Base-by-base conservation (phyloP, 2,888 invertebrate species). In the Parnassius apollo region DNA sequence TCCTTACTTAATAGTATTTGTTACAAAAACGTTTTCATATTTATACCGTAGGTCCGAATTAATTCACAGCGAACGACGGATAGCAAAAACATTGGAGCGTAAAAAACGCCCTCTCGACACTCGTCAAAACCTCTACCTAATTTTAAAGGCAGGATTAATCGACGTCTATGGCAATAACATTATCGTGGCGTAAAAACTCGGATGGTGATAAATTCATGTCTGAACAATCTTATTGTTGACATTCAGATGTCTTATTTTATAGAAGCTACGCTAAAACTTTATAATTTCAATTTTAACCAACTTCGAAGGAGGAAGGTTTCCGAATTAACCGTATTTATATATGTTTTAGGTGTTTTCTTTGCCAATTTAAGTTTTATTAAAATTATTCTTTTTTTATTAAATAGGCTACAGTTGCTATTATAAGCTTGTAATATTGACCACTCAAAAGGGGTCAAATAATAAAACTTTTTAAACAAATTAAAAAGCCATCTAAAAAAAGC, bases 91-190 rank as follows among this genome's bases (percentile, higher is more conserved):
- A 67, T 65, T 64, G 66, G 57, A 57, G 62, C 67, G 64, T 53
- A 60, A 68, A 68, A 65, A 66, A 57, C 60, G 50, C 58, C 63
- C 62, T 13, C 57, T 9, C 18, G 57, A 49, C 44, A 44, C 58
- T 62, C 66, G 59, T 59, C 60, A 57, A 58, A 62, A 60, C 64
- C 54, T 61, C 59, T 13, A 55, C 60, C 66, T 68, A 64, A 65
- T 67, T 70, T 66, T 65, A 54, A 59, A 65, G 71, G 68, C 71
- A 66, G 74, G 69, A 75, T 75, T 77, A 76, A 78, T 77, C 72
- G 75, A 72, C 71, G 56, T 56, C 72, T 73, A 69, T 62, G 62
- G 67, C 74, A 75, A 75, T 76, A 74, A 71, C 65, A 69, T 69
- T 70, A 68, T 69, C 59, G 63, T 64, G 65, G 65, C 54, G 68